A percentile compares a stretch with the other conserved stretches of the same genome.
Conservation (phyloP, 2,797 vertebrate genomes). For the Menidia menidia region DNA sequence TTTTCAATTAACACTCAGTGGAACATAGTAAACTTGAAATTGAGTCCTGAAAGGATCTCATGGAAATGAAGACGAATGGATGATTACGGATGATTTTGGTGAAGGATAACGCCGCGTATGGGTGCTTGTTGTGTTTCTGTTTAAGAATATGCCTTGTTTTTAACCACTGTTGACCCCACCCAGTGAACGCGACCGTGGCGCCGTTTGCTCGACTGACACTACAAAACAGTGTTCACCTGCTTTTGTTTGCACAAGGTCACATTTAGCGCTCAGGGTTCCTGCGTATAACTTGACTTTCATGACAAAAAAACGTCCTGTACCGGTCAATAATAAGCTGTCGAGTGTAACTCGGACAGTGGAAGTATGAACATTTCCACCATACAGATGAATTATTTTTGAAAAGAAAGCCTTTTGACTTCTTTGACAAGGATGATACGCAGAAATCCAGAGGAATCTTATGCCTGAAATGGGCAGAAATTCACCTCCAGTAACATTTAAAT, state of each 20-base stretch:
- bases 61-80: constrained; percentile 20
- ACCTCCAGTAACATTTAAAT: constrained; percentile 39
- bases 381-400: constrained; percentile 6
- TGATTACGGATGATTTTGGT: background rate
- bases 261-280: constrained; percentile 42
- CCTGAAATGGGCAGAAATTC: constrained; percentile 28
- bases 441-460: constrained; percentile 39
- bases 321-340: background rate
- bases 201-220: constrained; percentile 4
- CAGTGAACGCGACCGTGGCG: constrained; percentile 1
- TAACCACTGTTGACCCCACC: constrained; percentile 29
- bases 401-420: background rate
- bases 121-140: constrained; percentile 24
- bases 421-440: constrained; percentile 25
- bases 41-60: background rate
- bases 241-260: constrained; percentile 28
- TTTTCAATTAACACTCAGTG: constrained; percentile 19
- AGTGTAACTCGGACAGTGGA: background rate
- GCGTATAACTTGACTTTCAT: constrained; percentile 18
- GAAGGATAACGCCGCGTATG: constrained; percentile 19
- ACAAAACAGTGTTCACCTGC: constrained; percentile 10
- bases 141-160: constrained; percentile 57
- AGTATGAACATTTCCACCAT: background rate
- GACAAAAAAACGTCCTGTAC: background rate
- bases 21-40: constrained; percentile 7